phyloP scores from a whole-genome alignment of 2,113 vertebrate genomes.

The Myiozetetes cayanensis region DNA sequence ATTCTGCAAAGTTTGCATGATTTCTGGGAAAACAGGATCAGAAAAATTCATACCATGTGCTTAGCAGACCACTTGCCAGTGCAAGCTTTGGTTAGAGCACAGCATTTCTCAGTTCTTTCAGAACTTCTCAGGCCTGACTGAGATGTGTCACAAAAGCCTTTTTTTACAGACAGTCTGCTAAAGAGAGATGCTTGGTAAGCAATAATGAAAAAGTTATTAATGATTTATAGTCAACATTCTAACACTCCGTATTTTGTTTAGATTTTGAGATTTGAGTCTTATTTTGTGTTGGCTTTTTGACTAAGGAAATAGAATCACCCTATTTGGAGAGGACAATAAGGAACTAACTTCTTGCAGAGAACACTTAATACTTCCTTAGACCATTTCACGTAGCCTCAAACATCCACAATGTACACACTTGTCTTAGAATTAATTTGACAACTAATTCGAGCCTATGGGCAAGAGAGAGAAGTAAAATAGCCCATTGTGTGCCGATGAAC shows the following conservation, averaged over 20 bases:
- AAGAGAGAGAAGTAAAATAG: background rate
- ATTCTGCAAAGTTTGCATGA: background rate
- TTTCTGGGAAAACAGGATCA: background rate
- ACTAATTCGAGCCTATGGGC: background rate
- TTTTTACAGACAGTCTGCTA: background rate
- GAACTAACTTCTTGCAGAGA: background rate
- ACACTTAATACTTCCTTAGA: background rate
- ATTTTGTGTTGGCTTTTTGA: background rate
- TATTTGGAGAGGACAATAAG: background rate
- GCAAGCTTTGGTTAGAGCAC: background rate
- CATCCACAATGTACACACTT: background rate
- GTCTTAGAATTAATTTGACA: background rate
- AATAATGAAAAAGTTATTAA: background rate
- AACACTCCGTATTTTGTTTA: background rate
- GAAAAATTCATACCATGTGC: background rate
- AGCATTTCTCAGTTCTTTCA: background rate
- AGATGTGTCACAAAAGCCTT: background rate
- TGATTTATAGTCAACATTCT: background rate
- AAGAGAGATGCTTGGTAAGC: background rate
- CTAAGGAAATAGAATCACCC: background rate
- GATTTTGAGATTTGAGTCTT: background rate
- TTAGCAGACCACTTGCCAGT: background rate
- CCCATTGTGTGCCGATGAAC: background rate
- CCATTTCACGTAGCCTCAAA: background rate
- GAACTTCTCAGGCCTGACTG: background rate